phyloP scores from a whole-genome alignment of 1,140 invertebrate species.

The Monomorium pharaonis region DNA sequence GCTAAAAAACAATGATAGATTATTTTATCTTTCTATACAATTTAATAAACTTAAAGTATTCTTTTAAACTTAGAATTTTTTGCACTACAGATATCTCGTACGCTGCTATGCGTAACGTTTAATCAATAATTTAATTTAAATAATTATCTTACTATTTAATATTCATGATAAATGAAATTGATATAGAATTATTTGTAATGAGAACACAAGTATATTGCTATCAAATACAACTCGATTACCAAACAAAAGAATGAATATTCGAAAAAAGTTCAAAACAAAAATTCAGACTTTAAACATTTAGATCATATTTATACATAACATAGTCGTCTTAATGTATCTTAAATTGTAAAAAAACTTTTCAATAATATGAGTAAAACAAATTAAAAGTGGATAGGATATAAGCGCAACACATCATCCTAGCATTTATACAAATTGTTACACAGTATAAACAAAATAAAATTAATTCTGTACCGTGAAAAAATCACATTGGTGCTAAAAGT shows the following conservation, averaged over 20 bases:
- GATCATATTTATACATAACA: slow-evolving; percentile 13
- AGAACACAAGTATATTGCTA: slow-evolving; percentile 16
- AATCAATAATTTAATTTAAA: slow-evolving; percentile 2
- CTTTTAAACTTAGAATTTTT: slow-evolving; percentile 31
- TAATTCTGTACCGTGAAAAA: slow-evolving; percentile 11
- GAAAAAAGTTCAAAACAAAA: slow-evolving; percentile 22
- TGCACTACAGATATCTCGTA: not conserved
- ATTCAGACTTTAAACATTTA: slow-evolving; percentile 11
- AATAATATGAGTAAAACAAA: not conserved
- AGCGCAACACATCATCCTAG: not conserved
- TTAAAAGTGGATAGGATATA: not conserved
- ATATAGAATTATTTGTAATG: slow-evolving; percentile 37
- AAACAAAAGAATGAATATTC: not conserved
- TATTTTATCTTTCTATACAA: slow-evolving; percentile 68
- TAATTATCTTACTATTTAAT: slow-evolving; percentile 2
- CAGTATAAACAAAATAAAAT: slow-evolving; percentile 21
- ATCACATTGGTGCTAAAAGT: slow-evolving; percentile 28
- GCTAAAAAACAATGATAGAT: slow-evolving; percentile 55
- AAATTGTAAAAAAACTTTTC: slow-evolving; percentile 15
- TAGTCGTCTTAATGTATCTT: not conserved
- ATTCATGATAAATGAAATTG: not conserved
- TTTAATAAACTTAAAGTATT: slow-evolving; percentile 54
- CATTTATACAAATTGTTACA: slow-evolving; percentile 58
- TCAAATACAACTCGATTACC: not conserved
- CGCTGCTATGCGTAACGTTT: slow-evolving; percentile 5